Percentiles rank a stretch among this genome's conserved stretches.
Conservation (phyloP, 2,113 vertebrate species). For the Oophaga pumilio region DNA sequence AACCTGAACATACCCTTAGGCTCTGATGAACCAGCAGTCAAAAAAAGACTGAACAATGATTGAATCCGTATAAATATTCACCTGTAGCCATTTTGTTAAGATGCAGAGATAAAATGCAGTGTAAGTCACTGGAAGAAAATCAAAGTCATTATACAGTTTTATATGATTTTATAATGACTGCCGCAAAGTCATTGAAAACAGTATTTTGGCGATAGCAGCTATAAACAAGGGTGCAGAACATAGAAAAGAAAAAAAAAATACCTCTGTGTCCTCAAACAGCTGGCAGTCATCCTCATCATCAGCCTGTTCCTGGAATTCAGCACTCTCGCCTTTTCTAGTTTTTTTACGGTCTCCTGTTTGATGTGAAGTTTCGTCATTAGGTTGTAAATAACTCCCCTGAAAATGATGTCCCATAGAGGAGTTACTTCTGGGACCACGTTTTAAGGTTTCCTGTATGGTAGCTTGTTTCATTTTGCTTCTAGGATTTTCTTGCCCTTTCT, state of each 20-base stretch:
- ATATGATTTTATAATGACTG: no score
- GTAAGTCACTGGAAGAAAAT: no score
- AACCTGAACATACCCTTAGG: no score
- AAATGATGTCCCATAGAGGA: conserved; percentile 59
- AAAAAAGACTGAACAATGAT: no score
- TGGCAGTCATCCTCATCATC: conserved; percentile 48
- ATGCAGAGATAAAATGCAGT: no score
- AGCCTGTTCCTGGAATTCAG: background rate
- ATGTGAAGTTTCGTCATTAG: conserved; percentile 63
- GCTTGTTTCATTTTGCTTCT: conserved; percentile 71
- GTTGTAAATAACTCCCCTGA: conserved; percentile 58
- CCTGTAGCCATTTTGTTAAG: no score
- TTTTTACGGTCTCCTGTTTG: conserved; percentile 65
- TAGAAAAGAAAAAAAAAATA: conserved; percentile 46
- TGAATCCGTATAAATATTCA: no score
- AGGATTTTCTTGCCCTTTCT: conserved; percentile 66
- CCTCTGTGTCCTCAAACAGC: conserved; percentile 69
- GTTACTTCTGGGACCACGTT: conserved; percentile 63
- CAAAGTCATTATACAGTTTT: no score
- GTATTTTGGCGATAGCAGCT: background rate
- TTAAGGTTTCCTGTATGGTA: conserved; percentile 69
- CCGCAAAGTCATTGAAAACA: background rate
- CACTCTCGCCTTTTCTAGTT: background rate
- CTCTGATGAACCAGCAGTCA: background rate
- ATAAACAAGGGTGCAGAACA: background rate